These are phyloP conservation scores for Irena cyanogastra DNA, from an alignment of 2,113 vertebrate species.

Conservation along the genomic window DNA sequence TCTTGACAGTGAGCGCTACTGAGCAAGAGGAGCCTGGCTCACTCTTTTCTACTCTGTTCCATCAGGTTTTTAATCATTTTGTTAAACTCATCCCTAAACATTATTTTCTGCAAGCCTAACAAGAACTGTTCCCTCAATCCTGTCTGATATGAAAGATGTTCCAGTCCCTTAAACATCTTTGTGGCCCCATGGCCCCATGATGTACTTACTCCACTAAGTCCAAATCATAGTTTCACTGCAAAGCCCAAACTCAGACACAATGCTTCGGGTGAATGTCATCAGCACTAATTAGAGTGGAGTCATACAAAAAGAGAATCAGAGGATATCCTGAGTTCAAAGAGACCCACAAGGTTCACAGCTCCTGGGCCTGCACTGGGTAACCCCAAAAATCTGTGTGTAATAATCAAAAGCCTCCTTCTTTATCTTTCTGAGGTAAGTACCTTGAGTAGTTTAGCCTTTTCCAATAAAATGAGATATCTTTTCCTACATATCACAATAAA, in stretches of 20 bases:
- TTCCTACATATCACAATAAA: not conserved
- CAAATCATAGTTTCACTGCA: rapidly evolving
- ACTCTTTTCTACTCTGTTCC: not conserved
- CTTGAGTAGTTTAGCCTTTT: not conserved
- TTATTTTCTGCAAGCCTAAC: not conserved
- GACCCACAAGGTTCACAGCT: not conserved
- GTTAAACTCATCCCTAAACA: not conserved
- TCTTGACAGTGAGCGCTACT: too few relatives aligned
- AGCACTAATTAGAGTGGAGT: not conserved
- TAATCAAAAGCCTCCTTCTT: not conserved
- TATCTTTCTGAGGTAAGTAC: not conserved
- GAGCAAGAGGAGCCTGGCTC: not conserved
- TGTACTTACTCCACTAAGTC: not conserved
- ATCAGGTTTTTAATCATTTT: not conserved
- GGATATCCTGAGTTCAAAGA: not conserved
- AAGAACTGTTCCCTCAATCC: not conserved
- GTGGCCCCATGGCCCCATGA: not conserved
- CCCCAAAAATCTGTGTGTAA: not conserved
- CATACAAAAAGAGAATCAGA: not conserved
- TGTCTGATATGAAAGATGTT: not conserved
- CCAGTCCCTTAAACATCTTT: not conserved
- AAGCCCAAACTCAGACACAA: not conserved
- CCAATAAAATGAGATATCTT: not conserved
- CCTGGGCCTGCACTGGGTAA: not conserved
- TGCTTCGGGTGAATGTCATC: not conserved